Conservation (phyloP, 1,140 invertebrate genomes). For the Hyles euphorbiae region DNA sequence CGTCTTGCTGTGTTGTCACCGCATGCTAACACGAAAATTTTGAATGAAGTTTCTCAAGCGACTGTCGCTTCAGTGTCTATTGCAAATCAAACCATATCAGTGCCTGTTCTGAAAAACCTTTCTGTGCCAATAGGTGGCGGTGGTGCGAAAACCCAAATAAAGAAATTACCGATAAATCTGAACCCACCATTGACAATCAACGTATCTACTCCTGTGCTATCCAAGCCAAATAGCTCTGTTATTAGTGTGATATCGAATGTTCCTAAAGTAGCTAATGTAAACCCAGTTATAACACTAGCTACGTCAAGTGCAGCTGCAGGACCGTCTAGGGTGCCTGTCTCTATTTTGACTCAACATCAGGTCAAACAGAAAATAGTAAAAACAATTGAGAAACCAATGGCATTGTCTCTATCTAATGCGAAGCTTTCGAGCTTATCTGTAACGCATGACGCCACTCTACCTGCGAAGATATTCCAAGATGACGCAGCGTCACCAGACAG, state of each 20-base stretch:
- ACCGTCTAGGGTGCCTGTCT: constrained; percentile 59
- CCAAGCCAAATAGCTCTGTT: constrained; percentile 66
- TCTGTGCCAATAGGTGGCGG: constrained; percentile 58
- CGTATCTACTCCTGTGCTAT: constrained; percentile 54
- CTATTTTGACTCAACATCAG: constrained; percentile 68
- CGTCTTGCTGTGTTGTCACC: constrained; percentile 62
- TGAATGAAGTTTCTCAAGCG: constrained; percentile 71
- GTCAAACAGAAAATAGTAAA: constrained; percentile 74
- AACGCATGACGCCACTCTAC: constrained; percentile 75
- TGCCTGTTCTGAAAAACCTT: constrained; percentile 76
- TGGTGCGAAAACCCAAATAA: constrained; percentile 55
- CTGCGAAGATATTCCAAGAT: constrained; percentile 79
- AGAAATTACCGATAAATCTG: constrained; percentile 66
- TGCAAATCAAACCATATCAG: constrained; percentile 78
- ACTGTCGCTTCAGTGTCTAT: constrained; percentile 76
- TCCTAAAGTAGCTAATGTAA: constrained; percentile 58
- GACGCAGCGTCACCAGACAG: constrained; percentile 77
- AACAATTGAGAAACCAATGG: constrained; percentile 74
- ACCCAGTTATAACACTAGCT: constrained; percentile 62
- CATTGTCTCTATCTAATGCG: constrained; percentile 67
- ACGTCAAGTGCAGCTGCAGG: constrained; percentile 51
- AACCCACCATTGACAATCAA: constrained; percentile 52
- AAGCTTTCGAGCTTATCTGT: constrained; percentile 75
- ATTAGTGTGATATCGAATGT: constrained; percentile 71
- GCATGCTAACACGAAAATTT: constrained; percentile 67